Evolutionary conservation across 2,797 vertebrate species (phyloP).

Genomic region (Spinus pinus): DNA sequence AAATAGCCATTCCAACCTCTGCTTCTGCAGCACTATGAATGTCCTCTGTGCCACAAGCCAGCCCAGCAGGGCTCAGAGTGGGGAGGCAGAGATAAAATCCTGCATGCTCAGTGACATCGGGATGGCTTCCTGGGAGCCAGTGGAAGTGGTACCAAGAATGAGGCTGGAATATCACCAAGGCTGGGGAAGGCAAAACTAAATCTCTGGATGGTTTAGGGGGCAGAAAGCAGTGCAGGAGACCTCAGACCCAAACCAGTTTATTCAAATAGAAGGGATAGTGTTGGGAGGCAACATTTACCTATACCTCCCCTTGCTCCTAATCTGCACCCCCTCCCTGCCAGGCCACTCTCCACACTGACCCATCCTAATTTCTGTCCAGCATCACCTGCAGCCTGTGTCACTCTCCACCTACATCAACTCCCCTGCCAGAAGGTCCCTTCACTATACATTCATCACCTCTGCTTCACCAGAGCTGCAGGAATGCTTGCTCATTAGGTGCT

Average conservation of each 20-base stretch:
- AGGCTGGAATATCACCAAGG: neutral
- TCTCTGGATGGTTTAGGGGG: neutral
- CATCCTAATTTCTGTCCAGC: neutral
- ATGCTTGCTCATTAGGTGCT: neutral
- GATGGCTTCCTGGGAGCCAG: neutral
- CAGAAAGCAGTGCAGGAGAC: neutral
- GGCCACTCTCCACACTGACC: neutral
- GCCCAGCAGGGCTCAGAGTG: neutral
- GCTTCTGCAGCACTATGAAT: neutral
- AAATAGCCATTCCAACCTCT: neutral
- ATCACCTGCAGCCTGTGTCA: neutral
- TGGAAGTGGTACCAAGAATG: neutral
- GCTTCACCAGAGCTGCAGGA: neutral
- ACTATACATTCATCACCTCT: neutral
- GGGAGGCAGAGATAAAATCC: neutral
- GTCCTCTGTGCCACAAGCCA: rapidly evolving
- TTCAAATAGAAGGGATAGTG: neutral
- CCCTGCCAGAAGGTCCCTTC: neutral
- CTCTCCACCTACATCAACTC: neutral
- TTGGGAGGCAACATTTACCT: neutral
- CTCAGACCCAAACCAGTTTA: neutral
- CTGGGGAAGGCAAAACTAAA: neutral
- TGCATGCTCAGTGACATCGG: rapidly evolving
- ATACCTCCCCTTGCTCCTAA: neutral
- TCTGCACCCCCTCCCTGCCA: neutral